phyloP scores from a whole-genome alignment of 2,888 invertebrate genomes.

The Acronicta psi region DNA sequence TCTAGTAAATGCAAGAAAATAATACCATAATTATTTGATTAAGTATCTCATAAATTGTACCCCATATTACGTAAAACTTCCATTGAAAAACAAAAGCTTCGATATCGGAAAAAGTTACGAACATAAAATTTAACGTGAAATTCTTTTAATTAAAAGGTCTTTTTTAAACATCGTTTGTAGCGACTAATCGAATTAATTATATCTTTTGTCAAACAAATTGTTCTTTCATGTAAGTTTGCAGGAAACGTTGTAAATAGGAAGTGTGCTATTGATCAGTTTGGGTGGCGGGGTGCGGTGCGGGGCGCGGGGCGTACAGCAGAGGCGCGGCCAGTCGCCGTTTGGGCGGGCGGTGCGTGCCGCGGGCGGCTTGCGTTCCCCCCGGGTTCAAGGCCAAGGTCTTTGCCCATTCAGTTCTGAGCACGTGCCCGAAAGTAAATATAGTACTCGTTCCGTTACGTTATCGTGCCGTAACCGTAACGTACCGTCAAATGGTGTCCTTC shows the following conservation, averaged over 20 bases:
- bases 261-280: conserved; percentile 77
- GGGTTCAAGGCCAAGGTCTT: conserved; percentile 86
- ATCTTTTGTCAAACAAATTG: conserved; percentile 37
- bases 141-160: conserved; percentile 15
- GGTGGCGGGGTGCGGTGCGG: conserved; percentile 58
- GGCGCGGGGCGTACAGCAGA: conserved; percentile 57
- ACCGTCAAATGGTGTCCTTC: conserved; percentile 53
- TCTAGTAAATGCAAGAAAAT: conserved; percentile 49
- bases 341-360: conserved; percentile 83
- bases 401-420: conserved; percentile 85
- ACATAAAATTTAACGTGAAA: conserved; percentile 3
- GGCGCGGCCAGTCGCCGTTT: conserved; percentile 75
- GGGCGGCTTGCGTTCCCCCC: conserved; percentile 79
- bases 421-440: conserved; percentile 88
- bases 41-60: conserved; percentile 19
- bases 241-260: conserved; percentile 72
- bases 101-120: conserved; percentile 13
- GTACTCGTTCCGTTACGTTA: conserved; percentile 81
- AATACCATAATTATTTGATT: conserved; percentile 31
- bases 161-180: conserved; percentile 10
- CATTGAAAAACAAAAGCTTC: conserved; percentile 2
- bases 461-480: conserved; percentile 73
- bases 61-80: conserved; percentile 11
- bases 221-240: conserved; percentile 56
- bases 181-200: conserved; percentile 31